A percentile compares a stretch with the other conserved stretches of the same genome.
phyloP scores from a whole-genome alignment of 53 echinoderm and acorn worm species.

The Zoroaster sp. region DNA sequence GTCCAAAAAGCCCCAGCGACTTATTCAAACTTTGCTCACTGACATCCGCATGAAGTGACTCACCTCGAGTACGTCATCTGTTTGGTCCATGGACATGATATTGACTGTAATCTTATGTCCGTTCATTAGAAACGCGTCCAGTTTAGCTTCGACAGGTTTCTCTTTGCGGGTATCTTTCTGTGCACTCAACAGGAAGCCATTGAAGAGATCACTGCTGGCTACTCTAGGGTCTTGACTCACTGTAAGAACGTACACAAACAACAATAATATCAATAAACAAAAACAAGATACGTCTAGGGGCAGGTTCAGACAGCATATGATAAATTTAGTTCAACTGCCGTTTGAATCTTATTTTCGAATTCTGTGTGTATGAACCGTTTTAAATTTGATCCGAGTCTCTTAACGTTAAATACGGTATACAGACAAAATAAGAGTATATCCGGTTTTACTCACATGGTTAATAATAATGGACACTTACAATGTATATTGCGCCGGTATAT shows the following conservation, averaged over 20 bases:
- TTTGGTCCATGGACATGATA: slow-evolving; percentile 92
- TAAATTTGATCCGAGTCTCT: too few species aligned
- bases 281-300: too few species aligned
- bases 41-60: background rate
- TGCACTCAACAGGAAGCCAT: slow-evolving; percentile 92
- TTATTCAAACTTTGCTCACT: background rate
- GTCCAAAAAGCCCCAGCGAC: too few species aligned
- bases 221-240: slow-evolving; percentile 94
- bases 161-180: slow-evolving; percentile 89
- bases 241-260: slow-evolving; percentile 12
- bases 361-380: too few species aligned
- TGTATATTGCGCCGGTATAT: too few species aligned
- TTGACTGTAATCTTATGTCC: slow-evolving; percentile 87
- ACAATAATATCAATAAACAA: too few species aligned
- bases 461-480: too few species aligned
- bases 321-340: too few species aligned
- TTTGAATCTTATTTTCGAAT: too few species aligned
- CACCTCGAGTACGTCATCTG: slow-evolving; percentile 96
- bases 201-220: slow-evolving; percentile 92
- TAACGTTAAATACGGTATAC: too few species aligned
- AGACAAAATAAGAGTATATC: too few species aligned
- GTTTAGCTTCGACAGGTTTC: slow-evolving; percentile 70
- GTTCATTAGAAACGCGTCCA: slow-evolving; percentile 95
- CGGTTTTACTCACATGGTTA: too few species aligned
- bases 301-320: background rate